Conservation (phyloP, 2,113 vertebrate genomes). For the Steatornis caripensis region DNA sequence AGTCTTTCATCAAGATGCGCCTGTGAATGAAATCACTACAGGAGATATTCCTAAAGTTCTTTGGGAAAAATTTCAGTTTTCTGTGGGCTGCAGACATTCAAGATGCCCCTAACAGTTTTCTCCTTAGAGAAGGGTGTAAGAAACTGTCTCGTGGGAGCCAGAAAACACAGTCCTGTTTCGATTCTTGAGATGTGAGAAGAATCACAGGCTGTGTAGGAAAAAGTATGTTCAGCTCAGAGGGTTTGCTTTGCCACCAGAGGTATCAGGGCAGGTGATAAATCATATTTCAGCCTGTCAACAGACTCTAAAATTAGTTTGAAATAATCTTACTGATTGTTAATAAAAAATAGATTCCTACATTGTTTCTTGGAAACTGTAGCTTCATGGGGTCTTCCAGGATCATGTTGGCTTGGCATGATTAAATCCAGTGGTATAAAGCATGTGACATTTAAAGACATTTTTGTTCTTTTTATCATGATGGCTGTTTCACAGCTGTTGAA, state of each 20-base stretch:
- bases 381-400: neutral
- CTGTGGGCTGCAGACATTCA: neutral
- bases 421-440: neutral
- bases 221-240: neutral
- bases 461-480: neutral
- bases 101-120: neutral
- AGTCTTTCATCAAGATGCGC: neutral
- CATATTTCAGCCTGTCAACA: neutral
- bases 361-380: neutral
- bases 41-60: neutral
- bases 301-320: neutral
- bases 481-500: neutral
- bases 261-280: neutral
- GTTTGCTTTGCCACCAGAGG: neutral
- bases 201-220: neutral
- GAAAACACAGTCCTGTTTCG: neutral
- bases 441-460: neutral
- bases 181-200: neutral
- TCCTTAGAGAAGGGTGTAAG: neutral
- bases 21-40: neutral
- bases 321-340: neutral
- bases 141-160: neutral
- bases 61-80: neutral
- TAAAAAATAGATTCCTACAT: neutral
- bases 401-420: neutral